phyloP scores from a whole-genome alignment of 2,113 vertebrate genomes.

The Laticauda laticaudata region DNA sequence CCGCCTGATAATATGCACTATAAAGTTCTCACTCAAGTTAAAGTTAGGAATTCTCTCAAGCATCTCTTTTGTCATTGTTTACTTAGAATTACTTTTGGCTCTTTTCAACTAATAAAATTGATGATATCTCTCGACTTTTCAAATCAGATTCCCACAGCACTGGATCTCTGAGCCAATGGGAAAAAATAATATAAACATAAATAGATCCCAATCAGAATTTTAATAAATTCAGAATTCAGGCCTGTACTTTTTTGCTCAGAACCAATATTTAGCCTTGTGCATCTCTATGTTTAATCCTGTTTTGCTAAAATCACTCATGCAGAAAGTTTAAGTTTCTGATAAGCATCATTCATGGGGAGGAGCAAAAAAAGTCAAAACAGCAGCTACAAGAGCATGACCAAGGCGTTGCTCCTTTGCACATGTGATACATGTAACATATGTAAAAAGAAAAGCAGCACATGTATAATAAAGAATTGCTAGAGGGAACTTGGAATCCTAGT shows the following conservation, averaged over 20 bases:
- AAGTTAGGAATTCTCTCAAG: not conserved
- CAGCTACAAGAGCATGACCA: not conserved
- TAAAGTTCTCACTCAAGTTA: not conserved
- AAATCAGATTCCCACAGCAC: not conserved
- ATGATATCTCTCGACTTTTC: not conserved
- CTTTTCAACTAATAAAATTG: not conserved
- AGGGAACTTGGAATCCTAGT: not conserved
- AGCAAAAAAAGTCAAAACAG: not conserved
- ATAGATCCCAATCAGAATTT: not conserved
- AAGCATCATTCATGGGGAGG: not conserved
- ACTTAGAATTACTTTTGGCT: not conserved
- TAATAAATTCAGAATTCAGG: not conserved
- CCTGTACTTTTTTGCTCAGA: not conserved
- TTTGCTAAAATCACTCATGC: not conserved
- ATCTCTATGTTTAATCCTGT: not conserved
- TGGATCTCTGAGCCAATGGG: not conserved
- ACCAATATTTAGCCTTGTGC: constrained; percentile 1
- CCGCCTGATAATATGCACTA: not conserved
- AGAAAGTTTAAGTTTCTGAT: constrained; percentile 21
- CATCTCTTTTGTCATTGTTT: not conserved
- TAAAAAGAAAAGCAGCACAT: not conserved
- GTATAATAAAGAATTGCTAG: not conserved
- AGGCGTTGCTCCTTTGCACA: not conserved
- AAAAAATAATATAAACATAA: not conserved
- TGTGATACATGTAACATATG: not conserved